These are phyloP conservation scores for Sarcophilus harrisii DNA, from an alignment of 2,797 vertebrate species.

Conservation along the genomic window DNA sequence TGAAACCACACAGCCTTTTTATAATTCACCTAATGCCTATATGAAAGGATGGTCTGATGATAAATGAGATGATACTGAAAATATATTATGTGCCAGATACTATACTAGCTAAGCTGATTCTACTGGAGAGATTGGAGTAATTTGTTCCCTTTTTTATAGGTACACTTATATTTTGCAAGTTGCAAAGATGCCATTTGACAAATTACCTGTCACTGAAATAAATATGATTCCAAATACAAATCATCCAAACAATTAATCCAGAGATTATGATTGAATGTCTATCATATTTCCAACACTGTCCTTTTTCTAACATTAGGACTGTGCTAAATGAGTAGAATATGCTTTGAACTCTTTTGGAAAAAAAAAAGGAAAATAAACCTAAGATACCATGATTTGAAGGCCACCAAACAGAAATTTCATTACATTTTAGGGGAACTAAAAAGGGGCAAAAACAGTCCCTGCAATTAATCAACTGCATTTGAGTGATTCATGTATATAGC, in stretches of 20 bases:
- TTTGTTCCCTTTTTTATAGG: slow-evolving; percentile 51
- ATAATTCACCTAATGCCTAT: slow-evolving; percentile 1
- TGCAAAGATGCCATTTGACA: slow-evolving; percentile 57
- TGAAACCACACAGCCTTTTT: neutral
- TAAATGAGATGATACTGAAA: neutral
- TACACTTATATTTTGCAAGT: slow-evolving; percentile 60
- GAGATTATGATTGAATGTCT: slow-evolving; percentile 15
- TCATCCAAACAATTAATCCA: slow-evolving; percentile 44
- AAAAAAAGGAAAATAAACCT: slow-evolving; percentile 62
- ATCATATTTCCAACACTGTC: slow-evolving; percentile 30
- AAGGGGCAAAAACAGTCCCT: slow-evolving; percentile 51
- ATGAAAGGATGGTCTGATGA: neutral
- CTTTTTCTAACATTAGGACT: slow-evolving; percentile 37
- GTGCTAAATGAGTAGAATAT: slow-evolving; percentile 48
- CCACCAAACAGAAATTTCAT: slow-evolving; percentile 65
- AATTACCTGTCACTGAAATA: slow-evolving; percentile 54
- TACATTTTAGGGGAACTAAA: slow-evolving; percentile 15
- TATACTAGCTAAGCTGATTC: slow-evolving; percentile 19
- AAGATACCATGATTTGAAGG: slow-evolving; percentile 47
- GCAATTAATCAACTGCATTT: neutral
- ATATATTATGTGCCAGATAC: slow-evolving; percentile 15
- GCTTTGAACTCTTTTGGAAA: slow-evolving; percentile 58
- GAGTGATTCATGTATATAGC: neutral
- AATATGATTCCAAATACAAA: slow-evolving; percentile 68
- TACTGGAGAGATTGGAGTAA: slow-evolving; percentile 53